phyloP scores from a whole-genome alignment of 2,113 vertebrate species.

The Notarius lentiginosus region DNA sequence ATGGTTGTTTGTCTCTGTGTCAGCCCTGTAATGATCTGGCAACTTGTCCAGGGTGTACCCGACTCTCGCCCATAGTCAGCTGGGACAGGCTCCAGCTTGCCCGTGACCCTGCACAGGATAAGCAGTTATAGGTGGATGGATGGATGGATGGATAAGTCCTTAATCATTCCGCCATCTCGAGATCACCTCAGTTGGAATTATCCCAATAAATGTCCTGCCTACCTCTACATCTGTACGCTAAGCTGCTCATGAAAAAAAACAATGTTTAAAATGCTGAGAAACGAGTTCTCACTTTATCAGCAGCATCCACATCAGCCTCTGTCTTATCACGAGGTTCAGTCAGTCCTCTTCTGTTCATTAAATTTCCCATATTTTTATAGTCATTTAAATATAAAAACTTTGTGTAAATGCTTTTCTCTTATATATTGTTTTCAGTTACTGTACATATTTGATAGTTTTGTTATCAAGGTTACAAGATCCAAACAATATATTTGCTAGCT shows the following conservation, averaged over 20 bases:
- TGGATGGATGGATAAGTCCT: neutral
- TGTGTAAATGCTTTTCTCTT: neutral
- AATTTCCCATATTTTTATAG: neutral
- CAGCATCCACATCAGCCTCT: no score
- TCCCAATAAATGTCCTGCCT: neutral
- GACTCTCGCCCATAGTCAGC: no score
- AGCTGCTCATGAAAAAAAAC: neutral
- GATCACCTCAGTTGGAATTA: neutral
- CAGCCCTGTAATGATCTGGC: no score
- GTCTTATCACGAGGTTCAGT: neutral
- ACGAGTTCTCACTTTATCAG: neutral
- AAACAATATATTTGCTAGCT: neutral
- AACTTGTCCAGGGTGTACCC: no score
- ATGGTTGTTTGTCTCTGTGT: no score
- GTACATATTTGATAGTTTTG: neutral
- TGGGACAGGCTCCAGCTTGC: no score
- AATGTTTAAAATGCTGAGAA: neutral
- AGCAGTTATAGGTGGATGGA: no score
- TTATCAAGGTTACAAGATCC: neutral
- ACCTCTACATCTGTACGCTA: neutral
- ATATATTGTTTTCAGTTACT: neutral
- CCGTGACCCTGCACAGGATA: no score
- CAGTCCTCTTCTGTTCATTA: neutral
- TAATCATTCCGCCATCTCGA: neutral
- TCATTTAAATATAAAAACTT: neutral